A percentile compares a stretch with the other conserved stretches of the same genome.
Evolutionary conservation across 2,113 vertebrate genomes (phyloP).

Genomic region (Megaceryle maxima): DNA sequence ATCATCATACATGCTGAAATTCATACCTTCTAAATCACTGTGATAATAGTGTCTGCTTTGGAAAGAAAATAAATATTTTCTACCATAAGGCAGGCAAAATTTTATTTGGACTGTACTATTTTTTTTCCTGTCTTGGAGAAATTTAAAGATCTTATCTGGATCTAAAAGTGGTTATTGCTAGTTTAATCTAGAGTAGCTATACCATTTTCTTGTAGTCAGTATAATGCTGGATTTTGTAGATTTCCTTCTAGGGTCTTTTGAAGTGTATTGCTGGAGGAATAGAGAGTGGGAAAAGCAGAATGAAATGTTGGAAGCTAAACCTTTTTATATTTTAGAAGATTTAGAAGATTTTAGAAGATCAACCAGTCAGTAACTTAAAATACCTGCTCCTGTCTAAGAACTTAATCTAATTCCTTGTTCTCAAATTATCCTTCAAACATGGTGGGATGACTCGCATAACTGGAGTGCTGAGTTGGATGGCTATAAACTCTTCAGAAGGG

Average conservation of each 20-base stretch:
- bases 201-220: neutral
- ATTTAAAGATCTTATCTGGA: neutral
- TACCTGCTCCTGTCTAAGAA: neutral
- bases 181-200: neutral
- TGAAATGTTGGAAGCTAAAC: neutral
- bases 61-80: neutral
- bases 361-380: neutral
- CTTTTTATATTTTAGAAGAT: neutral
- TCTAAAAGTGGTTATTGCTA: neutral
- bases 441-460: neutral
- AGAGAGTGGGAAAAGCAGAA: neutral
- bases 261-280: neutral
- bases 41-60: neutral
- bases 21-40: neutral
- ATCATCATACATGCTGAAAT: neutral
- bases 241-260: conserved; percentile 33
- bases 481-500: too few relatives aligned
- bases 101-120: neutral
- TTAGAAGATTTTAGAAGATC: neutral
- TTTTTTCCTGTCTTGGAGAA: neutral
- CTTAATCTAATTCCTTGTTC: neutral
- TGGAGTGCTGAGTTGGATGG: neutral
- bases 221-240: neutral
- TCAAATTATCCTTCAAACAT: neutral
- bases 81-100: neutral